Conservation (phyloP, 2,888 invertebrate genomes). For the Hoplodrina ambigua region DNA sequence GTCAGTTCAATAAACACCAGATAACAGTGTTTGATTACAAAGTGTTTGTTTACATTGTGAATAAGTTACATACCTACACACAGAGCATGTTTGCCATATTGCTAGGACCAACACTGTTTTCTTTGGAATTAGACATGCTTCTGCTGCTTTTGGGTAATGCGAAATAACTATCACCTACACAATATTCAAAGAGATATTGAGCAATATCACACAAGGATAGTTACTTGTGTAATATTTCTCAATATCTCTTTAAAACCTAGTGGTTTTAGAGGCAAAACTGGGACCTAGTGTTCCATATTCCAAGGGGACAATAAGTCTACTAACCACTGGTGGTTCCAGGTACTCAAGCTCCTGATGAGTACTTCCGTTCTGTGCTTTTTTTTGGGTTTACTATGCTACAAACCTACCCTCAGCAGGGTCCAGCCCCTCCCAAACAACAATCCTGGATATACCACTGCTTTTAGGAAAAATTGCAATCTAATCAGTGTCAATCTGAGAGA, state of each 20-base stretch:
- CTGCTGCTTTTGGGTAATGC: neutral
- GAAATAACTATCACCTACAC: constrained; percentile 9
- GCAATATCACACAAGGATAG: neutral
- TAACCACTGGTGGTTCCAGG: too few species aligned
- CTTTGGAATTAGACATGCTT: constrained; percentile 14
- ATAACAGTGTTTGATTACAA: constrained; percentile 61
- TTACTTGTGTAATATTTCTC: too few species aligned
- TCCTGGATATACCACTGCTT: too few species aligned
- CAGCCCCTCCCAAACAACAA: too few species aligned
- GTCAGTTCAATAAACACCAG: constrained; percentile 57
- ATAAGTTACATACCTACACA: constrained; percentile 11
- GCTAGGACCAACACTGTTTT: constrained; percentile 15
- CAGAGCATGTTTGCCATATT: neutral
- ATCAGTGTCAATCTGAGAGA: too few species aligned
- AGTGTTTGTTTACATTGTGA: constrained; percentile 46
- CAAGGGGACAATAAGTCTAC: too few species aligned
- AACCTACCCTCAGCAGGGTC: too few species aligned
- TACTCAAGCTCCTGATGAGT: too few species aligned
- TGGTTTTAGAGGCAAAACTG: neutral
- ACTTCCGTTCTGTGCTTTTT: too few species aligned
- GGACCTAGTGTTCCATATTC: neutral
- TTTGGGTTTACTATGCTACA: too few species aligned
- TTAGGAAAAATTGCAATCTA: too few species aligned
- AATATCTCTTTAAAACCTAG: too few species aligned
- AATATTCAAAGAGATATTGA: neutral